Conservation (phyloP, 2,888 invertebrate genomes). For the Norana najaformis region DNA sequence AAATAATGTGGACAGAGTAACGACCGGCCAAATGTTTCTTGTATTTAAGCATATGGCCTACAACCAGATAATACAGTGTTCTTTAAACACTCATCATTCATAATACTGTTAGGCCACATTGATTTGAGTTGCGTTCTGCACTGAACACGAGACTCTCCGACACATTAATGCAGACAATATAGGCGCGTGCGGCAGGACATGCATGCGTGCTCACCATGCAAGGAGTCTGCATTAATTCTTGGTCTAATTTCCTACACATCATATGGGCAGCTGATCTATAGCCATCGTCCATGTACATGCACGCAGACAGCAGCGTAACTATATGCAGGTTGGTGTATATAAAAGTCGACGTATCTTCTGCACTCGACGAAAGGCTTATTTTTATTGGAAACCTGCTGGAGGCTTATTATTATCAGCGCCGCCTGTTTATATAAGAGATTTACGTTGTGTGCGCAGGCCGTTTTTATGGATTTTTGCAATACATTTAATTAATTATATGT, state of each 20-base stretch:
- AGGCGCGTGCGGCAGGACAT: neutral
- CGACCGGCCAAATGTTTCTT: neutral
- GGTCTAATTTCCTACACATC: neutral
- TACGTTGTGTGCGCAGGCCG: neutral
- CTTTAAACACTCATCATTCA: no score
- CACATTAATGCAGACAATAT: neutral
- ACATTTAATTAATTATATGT: constrained; percentile 7
- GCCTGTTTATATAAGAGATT: constrained; percentile 5
- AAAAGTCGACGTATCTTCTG: neutral
- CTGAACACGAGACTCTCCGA: neutral
- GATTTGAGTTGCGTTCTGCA: neutral
- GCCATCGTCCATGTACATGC: no score
- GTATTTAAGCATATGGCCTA: neutral
- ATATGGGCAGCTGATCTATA: neutral
- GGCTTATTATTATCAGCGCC: neutral
- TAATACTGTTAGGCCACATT: neutral
- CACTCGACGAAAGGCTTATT: neutral
- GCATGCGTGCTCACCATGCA: neutral
- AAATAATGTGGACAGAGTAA: neutral
- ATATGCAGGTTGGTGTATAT: neutral
- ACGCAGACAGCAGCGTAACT: neutral
- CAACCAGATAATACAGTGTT: neutral
- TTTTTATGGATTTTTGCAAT: constrained; percentile 7
- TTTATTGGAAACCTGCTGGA: neutral
- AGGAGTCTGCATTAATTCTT: neutral